Percentiles rank a stretch among this genome's conserved stretches.
Evolutionary conservation across 2,888 invertebrate species (phyloP).

Genomic region (Drosophila ustulata): DNA sequence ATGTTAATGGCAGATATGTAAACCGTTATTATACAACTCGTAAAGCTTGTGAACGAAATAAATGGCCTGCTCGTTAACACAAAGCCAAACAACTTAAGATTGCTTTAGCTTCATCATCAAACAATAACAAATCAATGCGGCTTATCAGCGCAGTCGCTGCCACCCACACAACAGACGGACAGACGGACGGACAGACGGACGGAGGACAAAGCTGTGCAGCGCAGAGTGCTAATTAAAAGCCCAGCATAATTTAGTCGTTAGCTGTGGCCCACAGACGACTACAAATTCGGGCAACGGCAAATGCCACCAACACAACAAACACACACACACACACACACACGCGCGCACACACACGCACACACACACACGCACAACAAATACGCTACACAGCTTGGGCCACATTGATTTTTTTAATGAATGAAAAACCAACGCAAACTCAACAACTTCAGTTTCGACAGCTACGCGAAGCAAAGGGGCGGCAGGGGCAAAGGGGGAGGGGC

Average conservation of each 20-base stretch:
- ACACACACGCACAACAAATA: not conserved
- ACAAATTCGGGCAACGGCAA: constrained; percentile 58
- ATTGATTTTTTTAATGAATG: constrained; percentile 64
- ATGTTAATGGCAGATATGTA: constrained; percentile 1
- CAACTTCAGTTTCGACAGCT: no score
- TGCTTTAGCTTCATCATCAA: not conserved
- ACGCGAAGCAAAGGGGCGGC: not conserved
- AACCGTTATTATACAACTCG: constrained; percentile 13
- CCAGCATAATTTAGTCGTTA: constrained; percentile 66
- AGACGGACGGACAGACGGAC: not conserved
- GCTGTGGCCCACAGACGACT: constrained; percentile 36
- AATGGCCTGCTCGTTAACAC: constrained; percentile 6
- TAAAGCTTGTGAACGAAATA: constrained; percentile 7
- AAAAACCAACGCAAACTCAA: constrained; percentile 55
- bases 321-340: constrained; percentile 9
- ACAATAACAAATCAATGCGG: constrained; percentile 30
- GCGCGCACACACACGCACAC: constrained; percentile 4
- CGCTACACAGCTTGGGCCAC: no score
- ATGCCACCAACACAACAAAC: constrained; percentile 37
- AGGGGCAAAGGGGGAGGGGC: not conserved
- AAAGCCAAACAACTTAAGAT: constrained; percentile 21
- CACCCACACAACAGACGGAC: constrained; percentile 27
- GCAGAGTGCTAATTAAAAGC: constrained; percentile 66
- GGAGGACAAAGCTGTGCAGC: not conserved
- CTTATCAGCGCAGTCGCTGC: constrained; percentile 21